Evolutionary conservation across 2,797 vertebrate species (phyloP), one percentile per base, ranked within the genome.

Genomic region (Antrozous pallidus): DNA sequence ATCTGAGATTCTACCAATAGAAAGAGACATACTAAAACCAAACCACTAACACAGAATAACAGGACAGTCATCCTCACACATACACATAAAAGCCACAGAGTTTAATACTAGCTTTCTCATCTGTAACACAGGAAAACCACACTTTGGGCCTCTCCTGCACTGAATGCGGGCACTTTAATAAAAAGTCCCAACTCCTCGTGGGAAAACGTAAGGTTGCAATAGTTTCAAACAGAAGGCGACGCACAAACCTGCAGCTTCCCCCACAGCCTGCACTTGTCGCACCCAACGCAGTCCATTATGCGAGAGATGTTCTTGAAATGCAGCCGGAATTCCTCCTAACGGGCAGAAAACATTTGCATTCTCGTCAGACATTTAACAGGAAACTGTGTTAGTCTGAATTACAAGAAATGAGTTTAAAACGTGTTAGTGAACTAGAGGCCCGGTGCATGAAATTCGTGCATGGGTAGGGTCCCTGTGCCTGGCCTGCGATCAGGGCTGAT

Each of bases 201-300:
- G 61, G 54, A 93, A 88, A 69, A 47, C 11, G 16, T 63, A 74
- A 89, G 51, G 20, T 70, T 26, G 31, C 26, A 87, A 33, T 5
- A 54, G 61, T 56, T 80, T 61, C 26, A 83, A 91, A 81, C 10
- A 42, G 40, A 71, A 75, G 65, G 9, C 12, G 3, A 71, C 11
- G 95, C 16, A 87, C 97, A 17, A 97, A 99, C 99, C 99, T 99
- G 99, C 40, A 99, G 97, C 94, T 99, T 99, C 0, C 99, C 99
- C 99, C 99, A 99, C 26, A 99, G 97, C 3, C 99, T 98, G 98
- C 99, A 99, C 89, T 99, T 99, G 96, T 99, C 99, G 97, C 99
- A 99, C 96, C 99, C 99, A 61, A 99, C 99, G 63, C 99, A 99
- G 98, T 99, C 99, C 99, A 99, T 99, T 98, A 99, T 99, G 85